phyloP scores from a whole-genome alignment of 2,888 invertebrate genomes.

The Lochmaea capreae region DNA sequence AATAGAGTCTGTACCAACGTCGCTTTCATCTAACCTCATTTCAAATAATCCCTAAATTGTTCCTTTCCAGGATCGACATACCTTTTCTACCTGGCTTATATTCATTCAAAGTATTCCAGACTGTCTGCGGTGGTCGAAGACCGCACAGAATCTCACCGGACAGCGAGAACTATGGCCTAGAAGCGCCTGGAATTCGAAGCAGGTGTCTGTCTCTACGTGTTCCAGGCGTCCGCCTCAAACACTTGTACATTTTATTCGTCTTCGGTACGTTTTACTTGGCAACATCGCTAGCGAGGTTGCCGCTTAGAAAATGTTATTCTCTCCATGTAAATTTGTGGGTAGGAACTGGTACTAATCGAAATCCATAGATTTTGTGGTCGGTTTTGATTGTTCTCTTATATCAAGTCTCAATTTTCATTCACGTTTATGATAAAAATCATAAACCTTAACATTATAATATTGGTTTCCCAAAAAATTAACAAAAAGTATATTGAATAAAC shows the following conservation, averaged over 20 bases:
- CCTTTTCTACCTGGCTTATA: slow-evolving; percentile 23
- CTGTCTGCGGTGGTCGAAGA: slow-evolving; percentile 34
- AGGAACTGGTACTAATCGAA: background rate
- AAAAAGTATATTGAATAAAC: too few relatives aligned
- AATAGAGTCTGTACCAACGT: background rate
- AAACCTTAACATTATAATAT: too few relatives aligned
- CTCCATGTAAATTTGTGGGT: background rate
- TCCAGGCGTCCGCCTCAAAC: slow-evolving; percentile 38
- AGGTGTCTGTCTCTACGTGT: slow-evolving; percentile 36
- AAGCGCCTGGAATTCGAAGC: slow-evolving; percentile 44
- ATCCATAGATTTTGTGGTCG: background rate
- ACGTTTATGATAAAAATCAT: too few relatives aligned
- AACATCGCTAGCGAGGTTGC: background rate
- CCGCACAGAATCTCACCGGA: slow-evolving; percentile 39
- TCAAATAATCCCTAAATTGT: slow-evolving; percentile 4
- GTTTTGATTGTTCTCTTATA: background rate
- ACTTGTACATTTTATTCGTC: slow-evolving; percentile 38
- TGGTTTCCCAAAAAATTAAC: too few relatives aligned
- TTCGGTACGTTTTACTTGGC: slow-evolving; percentile 10
- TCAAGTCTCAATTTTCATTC: too few relatives aligned
- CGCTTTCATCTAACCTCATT: slow-evolving; percentile 1
- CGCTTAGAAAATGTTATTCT: background rate
- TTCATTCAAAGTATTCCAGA: slow-evolving; percentile 18
- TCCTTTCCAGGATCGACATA: slow-evolving; percentile 20
- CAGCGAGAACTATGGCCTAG: slow-evolving; percentile 45